These are phyloP conservation scores for Chamaetylas fuelleborni DNA, from an alignment of 2,113 vertebrate species.

Conservation along the genomic window DNA sequence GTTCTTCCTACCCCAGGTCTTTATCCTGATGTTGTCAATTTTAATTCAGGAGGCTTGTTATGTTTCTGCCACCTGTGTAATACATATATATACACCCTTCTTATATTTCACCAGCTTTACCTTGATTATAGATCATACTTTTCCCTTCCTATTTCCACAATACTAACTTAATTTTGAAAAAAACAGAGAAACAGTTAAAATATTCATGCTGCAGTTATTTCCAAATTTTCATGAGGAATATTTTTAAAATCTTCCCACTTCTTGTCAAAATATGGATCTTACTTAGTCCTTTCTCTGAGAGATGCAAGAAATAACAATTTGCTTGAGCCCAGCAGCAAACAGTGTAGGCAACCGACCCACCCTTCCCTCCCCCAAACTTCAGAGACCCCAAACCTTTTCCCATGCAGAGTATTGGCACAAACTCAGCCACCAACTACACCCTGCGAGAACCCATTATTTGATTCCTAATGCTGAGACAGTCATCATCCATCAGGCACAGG, in stretches of 20 bases:
- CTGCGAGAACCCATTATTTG: background rate
- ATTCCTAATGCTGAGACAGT: background rate
- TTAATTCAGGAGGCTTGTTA: background rate
- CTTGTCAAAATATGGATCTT: background rate
- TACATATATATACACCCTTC: background rate
- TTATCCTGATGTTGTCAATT: background rate
- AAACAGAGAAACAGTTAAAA: background rate
- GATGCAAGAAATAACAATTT: background rate
- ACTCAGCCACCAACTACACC: background rate
- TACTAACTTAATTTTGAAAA: background rate
- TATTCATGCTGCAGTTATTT: background rate
- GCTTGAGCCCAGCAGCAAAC: background rate
- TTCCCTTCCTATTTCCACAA: background rate
- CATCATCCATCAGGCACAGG: background rate
- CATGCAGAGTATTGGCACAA: background rate
- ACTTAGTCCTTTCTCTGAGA: background rate
- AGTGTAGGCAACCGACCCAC: background rate
- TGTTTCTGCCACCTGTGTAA: background rate
- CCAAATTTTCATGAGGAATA: background rate
- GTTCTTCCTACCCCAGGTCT: background rate
- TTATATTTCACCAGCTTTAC: background rate
- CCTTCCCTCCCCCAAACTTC: background rate
- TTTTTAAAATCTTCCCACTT: background rate
- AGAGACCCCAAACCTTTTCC: background rate
- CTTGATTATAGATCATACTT: background rate